Evolutionary conservation across 2,888 invertebrate species (phyloP).

Genomic region (Lydus trimaculatus): DNA sequence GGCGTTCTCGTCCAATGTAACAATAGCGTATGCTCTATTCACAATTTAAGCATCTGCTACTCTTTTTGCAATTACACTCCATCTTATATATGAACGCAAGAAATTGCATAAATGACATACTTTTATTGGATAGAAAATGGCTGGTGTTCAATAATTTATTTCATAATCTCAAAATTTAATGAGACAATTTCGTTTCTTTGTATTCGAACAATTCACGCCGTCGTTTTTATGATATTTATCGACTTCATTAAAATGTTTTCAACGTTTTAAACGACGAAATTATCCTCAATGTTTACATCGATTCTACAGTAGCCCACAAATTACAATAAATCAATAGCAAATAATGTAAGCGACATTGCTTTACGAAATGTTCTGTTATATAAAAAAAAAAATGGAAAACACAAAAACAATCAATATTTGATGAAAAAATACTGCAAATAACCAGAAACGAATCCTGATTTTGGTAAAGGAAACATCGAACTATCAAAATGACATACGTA

Average conservation of each 20-base stretch:
- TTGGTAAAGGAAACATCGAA: not conserved
- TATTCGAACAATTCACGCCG: conserved; percentile 28
- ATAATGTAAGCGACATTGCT: not conserved
- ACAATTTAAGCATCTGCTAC: no score
- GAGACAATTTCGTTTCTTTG: conserved; percentile 40
- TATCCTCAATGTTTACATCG: conserved; percentile 23
- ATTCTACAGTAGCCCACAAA: not conserved
- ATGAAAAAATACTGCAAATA: conserved; percentile 4
- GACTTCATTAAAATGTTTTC: conserved; percentile 33
- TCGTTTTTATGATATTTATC: conserved; percentile 28
- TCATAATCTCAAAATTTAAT: conserved; percentile 40
- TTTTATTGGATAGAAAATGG: conserved; percentile 30
- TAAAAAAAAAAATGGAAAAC: not conserved
- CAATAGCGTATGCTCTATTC: not conserved
- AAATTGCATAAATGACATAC: conserved; percentile 27
- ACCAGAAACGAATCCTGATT: not conserved
- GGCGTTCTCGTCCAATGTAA: not conserved
- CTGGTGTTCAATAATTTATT: conserved; percentile 35
- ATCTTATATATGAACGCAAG: conserved; percentile 12
- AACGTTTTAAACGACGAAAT: conserved; percentile 21
- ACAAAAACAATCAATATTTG: no score
- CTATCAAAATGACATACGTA: conserved; percentile 9
- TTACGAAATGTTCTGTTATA: not conserved
- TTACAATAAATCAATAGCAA: not conserved
- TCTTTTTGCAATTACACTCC: not conserved